Evolutionary conservation across 2,888 invertebrate genomes (phyloP), one percentile per base, ranked within the genome.

Genomic region (Volucella inanis): DNA sequence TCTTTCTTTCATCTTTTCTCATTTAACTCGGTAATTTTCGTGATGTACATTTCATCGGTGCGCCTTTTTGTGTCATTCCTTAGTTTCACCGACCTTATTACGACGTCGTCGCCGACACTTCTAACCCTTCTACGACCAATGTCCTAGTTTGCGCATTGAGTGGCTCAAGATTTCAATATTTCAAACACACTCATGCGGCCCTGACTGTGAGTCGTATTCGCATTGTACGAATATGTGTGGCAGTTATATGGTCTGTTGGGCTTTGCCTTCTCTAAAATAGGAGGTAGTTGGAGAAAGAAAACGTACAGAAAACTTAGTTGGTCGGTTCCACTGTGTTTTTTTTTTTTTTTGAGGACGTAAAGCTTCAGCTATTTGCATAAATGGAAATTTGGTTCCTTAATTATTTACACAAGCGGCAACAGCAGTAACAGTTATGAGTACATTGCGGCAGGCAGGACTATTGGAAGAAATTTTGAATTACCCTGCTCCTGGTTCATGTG

Each of bases 321-420:
- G 64, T 31, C 47, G 22, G 3, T 39, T 11, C 50, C n/a, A 50
- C 39, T 38, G 11, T 2, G 10, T 8, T 39, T 47, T 47, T 70
- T 59, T 41, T n/a, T 11, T 52, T 10, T 67, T 55, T 31, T 18
- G 10, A 38, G 55, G 47, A 67, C 64, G 64, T 75, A 47, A 38
- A 22, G 55, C 64, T 70, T 43, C 39, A 49, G 75, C 65, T 43
- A 79, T 80, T 84, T 80, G 31, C 31, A 31, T 31, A 84, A 70
- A 84, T 84, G 80, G 84, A 84, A 84, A 84, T 80, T 75, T 75
- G 65, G 54, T 49, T 80, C 31, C 75, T 80, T 70, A 84, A 80
- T 84, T 84, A 84, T 84, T 84, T 84, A 80, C 79, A 79, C 75
- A 84, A 57, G 18, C 47, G 39, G 68, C 59, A 72, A 61, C 12